phyloP scores from a whole-genome alignment of 2,797 vertebrate genomes.

The Acropternis orthonyx region DNA sequence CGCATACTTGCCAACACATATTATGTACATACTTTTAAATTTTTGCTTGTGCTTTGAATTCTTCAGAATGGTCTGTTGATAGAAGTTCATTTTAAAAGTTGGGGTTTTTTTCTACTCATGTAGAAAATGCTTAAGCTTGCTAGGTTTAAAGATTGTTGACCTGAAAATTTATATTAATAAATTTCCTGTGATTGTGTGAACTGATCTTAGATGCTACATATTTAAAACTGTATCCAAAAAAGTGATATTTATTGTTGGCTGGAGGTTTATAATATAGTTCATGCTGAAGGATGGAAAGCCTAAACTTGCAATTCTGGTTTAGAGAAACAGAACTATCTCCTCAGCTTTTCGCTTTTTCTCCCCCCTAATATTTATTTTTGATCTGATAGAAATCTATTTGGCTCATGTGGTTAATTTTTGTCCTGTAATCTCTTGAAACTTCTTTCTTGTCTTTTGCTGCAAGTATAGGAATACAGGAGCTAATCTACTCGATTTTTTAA shows the following conservation, averaged over 20 bases:
- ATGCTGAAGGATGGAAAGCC: not conserved
- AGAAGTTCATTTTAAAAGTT: not conserved
- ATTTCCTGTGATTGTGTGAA: not conserved
- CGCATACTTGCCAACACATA: not conserved
- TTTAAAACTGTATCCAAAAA: not conserved
- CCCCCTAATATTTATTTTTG: not conserved
- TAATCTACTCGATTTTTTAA: not conserved
- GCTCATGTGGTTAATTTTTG: not conserved
- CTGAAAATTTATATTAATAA: not conserved
- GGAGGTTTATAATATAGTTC: not conserved
- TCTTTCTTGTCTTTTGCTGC: not conserved
- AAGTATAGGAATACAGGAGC: not conserved
- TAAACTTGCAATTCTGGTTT: not conserved
- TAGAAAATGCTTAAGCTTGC: not conserved
- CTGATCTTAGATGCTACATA: not conserved
- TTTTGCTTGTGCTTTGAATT: not conserved
- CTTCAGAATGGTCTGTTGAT: not conserved
- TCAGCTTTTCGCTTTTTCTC: not conserved
- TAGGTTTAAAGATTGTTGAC: not conserved
- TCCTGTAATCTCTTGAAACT: not conserved
- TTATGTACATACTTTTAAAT: not conserved
- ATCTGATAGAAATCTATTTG: not conserved
- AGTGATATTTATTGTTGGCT: not conserved
- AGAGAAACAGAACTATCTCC: not conserved
- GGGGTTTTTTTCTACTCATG: not conserved